A percentile compares a stretch with the other conserved stretches of the same genome.
Conservation (phyloP, 2,113 vertebrate genomes). For the Melospiza georgiana region DNA sequence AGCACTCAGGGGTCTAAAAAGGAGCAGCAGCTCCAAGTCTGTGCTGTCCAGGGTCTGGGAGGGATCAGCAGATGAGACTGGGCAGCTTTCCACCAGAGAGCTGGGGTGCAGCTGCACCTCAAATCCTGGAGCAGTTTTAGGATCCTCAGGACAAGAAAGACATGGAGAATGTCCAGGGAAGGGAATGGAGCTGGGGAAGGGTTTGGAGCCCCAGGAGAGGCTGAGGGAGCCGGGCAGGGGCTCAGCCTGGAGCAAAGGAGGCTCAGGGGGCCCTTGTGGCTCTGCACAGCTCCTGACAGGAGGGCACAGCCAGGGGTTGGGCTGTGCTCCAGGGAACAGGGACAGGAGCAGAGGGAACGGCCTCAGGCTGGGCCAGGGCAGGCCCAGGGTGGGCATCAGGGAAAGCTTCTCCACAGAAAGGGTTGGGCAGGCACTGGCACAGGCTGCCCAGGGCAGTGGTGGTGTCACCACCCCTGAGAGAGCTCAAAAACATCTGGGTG, state of each 20-base stretch:
- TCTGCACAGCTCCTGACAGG: neutral
- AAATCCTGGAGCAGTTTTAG: neutral
- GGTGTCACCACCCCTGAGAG: neutral
- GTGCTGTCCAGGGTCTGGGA: neutral
- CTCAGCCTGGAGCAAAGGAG: neutral
- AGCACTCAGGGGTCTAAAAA: neutral
- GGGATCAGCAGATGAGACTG: neutral
- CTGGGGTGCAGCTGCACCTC: neutral
- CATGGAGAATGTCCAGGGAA: neutral
- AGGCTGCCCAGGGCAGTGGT: neutral
- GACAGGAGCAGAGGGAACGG: accelerated
- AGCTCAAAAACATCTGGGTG: accelerated
- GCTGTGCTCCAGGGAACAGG: neutral
- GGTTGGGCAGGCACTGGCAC: neutral
- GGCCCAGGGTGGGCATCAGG: accelerated
- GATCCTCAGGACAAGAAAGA: neutral
- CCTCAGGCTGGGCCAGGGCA: accelerated
- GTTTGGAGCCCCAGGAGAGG: accelerated
- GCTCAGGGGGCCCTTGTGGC: neutral
- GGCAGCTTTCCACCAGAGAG: neutral
- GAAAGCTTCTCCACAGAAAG: neutral
- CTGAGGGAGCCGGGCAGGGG: neutral
- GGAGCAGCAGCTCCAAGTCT: neutral
- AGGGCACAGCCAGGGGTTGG: accelerated
- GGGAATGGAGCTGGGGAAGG: neutral